Conservation (phyloP, 2,113 vertebrate species). For the Eurystomus gularis region DNA sequence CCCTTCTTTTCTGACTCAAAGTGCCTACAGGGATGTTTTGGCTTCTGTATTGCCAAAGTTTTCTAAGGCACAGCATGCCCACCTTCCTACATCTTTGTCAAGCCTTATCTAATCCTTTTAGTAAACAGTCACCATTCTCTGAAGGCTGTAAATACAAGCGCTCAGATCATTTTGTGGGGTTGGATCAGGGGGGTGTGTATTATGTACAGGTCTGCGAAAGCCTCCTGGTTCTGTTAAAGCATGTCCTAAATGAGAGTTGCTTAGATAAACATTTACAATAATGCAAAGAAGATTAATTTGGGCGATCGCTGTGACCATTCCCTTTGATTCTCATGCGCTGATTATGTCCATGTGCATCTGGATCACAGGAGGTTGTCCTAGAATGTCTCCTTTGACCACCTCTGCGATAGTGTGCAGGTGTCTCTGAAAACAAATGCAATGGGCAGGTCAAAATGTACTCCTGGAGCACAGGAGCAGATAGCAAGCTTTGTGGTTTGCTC, state of each 20-base stretch:
- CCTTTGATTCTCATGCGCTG: background rate
- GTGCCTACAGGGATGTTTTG: background rate
- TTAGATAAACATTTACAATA: background rate
- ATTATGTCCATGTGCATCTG: background rate
- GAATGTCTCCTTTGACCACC: background rate
- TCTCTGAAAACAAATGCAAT: background rate
- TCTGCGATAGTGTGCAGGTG: background rate
- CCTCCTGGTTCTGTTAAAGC: background rate
- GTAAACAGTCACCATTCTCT: background rate
- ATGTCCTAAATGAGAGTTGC: background rate
- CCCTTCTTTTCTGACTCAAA: background rate
- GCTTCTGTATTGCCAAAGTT: background rate
- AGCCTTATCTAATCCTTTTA: constrained; percentile 31
- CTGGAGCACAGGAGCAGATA: background rate
- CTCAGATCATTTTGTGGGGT: background rate
- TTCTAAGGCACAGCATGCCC: constrained; percentile 28
- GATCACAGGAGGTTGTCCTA: background rate
- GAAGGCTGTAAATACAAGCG: background rate
- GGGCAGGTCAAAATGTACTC: background rate
- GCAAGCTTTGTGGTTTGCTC: background rate
- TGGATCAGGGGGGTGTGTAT: background rate
- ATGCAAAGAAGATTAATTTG: background rate
- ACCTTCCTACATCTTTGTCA: constrained; percentile 5
- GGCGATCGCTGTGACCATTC: background rate
- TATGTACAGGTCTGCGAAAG: background rate